These are phyloP conservation scores for Lepidurus apus DNA, from an alignment of 1,140 invertebrate genomes.

Conservation along the genomic window DNA sequence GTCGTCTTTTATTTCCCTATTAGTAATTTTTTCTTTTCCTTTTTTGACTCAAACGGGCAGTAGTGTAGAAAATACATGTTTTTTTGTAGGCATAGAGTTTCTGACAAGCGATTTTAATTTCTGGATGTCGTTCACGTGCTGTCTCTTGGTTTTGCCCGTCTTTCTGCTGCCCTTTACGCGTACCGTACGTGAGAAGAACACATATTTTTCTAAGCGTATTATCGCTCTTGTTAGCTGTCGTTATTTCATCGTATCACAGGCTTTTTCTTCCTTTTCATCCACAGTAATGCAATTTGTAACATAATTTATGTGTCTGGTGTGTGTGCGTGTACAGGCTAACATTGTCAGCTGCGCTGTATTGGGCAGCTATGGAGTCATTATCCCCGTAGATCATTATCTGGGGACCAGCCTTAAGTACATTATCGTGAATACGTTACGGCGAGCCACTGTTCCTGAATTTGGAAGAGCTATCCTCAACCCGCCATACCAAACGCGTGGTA, in stretches of 20 bases:
- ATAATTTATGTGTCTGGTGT: constrained; percentile 36
- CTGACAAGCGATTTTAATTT: constrained; percentile 55
- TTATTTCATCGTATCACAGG: neutral
- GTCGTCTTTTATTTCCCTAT: constrained; percentile 52
- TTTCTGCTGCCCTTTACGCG: constrained; percentile 40
- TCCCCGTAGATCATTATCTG: constrained; percentile 58
- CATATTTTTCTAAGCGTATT: constrained; percentile 27
- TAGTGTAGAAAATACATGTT: constrained; percentile 37
- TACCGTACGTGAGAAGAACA: constrained; percentile 36
- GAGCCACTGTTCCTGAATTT: constrained; percentile 55
- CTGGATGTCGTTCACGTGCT: constrained; percentile 54
- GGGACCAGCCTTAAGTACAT: constrained; percentile 64
- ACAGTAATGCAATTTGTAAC: constrained; percentile 20
- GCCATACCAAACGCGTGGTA: constrained; percentile 59
- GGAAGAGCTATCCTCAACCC: constrained; percentile 54
- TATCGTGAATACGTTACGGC: constrained; percentile 58
- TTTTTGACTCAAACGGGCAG: constrained; percentile 32
- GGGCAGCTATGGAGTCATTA: constrained; percentile 56
- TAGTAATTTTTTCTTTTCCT: constrained; percentile 48
- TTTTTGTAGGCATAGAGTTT: constrained; percentile 51
- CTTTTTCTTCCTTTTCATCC: neutral
- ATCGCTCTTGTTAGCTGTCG: neutral
- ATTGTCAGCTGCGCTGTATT: constrained; percentile 57
- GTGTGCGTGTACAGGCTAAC: constrained; percentile 46
- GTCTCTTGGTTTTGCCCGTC: constrained; percentile 50